These are phyloP conservation scores for Bugula neritina DNA, from an alignment of 2,888 invertebrate species.

Conservation along the genomic window DNA sequence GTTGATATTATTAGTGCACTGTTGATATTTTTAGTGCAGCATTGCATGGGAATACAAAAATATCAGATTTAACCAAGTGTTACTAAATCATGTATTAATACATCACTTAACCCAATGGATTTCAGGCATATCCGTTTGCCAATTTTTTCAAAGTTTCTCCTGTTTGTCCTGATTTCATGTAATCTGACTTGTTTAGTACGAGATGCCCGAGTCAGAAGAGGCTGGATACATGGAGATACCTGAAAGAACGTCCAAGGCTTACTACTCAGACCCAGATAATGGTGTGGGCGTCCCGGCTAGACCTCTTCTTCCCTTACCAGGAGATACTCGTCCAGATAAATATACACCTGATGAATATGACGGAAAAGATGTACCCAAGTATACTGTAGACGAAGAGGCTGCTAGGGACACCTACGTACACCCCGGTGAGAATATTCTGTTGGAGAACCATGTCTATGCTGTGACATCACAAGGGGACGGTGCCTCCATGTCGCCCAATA, in stretches of 20 bases:
- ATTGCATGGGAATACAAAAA: too few relatives aligned
- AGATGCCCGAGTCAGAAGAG: slow-evolving; percentile 12
- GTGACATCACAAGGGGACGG: not conserved
- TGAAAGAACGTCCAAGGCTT: not conserved
- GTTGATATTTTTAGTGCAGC: too few relatives aligned
- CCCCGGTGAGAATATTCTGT: not conserved
- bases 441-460: not conserved
- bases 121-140: too few relatives aligned
- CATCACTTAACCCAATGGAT: too few relatives aligned
- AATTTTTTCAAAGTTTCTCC: too few relatives aligned
- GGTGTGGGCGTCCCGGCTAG: not conserved
- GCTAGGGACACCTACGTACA: not conserved
- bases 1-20: too few relatives aligned
- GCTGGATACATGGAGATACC: slow-evolving; percentile 5
- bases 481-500: not conserved
- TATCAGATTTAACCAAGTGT: too few relatives aligned
- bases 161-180: too few relatives aligned
- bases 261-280: not conserved
- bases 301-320: not conserved
- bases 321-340: not conserved
- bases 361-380: not conserved
- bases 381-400: not conserved
- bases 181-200: too few relatives aligned
- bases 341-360: not conserved
- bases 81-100: too few relatives aligned